phyloP scores from a whole-genome alignment of 2,888 invertebrate species.

The Rhogogaster chlorosoma region DNA sequence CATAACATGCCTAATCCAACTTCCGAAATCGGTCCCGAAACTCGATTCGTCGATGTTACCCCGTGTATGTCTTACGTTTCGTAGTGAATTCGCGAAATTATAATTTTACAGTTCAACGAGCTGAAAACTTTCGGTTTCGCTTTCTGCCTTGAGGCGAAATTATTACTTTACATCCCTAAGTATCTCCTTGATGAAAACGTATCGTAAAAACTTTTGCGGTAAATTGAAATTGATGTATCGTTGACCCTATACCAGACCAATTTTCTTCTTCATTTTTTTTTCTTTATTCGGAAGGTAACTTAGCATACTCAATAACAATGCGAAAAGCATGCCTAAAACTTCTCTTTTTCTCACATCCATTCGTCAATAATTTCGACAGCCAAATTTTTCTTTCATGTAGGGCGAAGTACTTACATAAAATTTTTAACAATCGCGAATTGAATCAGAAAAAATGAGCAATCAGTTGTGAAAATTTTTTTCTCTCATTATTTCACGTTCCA shows the following conservation, averaged over 20 bases:
- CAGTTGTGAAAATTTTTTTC: background rate
- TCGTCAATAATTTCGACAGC: no score
- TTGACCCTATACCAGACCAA: background rate
- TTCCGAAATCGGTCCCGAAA: background rate
- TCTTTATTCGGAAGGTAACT: background rate
- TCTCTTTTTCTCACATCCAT: background rate
- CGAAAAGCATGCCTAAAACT: background rate
- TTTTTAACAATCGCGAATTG: no score
- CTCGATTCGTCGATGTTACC: no score
- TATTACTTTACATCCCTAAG: conserved; percentile 15
- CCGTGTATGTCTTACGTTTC: background rate
- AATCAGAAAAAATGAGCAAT: no score
- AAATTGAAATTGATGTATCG: background rate
- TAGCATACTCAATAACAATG: background rate
- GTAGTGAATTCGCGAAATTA: background rate
- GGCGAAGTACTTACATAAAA: no score
- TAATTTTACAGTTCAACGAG: conserved; percentile 12
- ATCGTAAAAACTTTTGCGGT: background rate
- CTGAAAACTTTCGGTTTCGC: background rate
- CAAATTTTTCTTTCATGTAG: no score
- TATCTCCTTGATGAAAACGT: background rate
- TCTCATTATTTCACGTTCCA: background rate
- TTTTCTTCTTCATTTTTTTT: background rate
- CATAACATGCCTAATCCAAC: background rate
- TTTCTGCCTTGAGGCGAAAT: background rate